Conservation (phyloP, 2,113 vertebrate genomes). For the Pandion haliaetus region DNA sequence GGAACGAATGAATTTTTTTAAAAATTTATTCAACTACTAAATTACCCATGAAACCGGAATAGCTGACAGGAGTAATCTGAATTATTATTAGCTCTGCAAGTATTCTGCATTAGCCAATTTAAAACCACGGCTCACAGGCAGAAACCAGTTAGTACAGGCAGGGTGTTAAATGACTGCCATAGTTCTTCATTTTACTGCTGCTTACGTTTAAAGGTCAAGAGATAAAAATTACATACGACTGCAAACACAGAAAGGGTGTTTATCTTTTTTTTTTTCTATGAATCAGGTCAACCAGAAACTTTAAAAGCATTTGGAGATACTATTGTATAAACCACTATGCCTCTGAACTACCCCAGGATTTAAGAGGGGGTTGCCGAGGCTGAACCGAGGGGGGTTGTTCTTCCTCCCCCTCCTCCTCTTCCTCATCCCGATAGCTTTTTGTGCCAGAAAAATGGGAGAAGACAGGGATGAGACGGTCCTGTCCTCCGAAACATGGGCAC, state of each 20-base stretch:
- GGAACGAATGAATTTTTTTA: slow-evolving; percentile 98
- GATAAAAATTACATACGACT: slow-evolving; percentile 84
- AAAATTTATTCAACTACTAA: slow-evolving; percentile 99
- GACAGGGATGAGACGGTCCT: not conserved
- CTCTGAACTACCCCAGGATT: not conserved
- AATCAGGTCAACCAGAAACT: slow-evolving; percentile 73
- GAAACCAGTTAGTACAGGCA: slow-evolving; percentile 83
- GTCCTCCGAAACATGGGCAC: not conserved
- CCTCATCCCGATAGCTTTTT: not conserved
- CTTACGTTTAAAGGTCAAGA: slow-evolving; percentile 86
- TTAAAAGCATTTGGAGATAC: slow-evolving; percentile 51
- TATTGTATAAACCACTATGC: not conserved
- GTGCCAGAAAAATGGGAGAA: not conserved
- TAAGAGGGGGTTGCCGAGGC: not conserved
- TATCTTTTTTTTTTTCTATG: slow-evolving; percentile 64
- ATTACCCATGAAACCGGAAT: slow-evolving; percentile 99
- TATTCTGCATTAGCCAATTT: slow-evolving; percentile 88
- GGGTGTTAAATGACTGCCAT: slow-evolving; percentile 83
- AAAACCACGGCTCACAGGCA: slow-evolving; percentile 83
- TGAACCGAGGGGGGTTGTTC: not conserved
- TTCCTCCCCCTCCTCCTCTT: not conserved
- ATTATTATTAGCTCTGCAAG: slow-evolving; percentile 95
- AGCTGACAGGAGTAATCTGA: slow-evolving; percentile 99
- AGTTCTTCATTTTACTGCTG: slow-evolving; percentile 84
- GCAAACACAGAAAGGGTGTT: slow-evolving; percentile 77